These are phyloP conservation scores for Pseudorhiza aurosa DNA, from an alignment of 30 jellyfish, hydroid and myxozoan genomes.

Conservation along the genomic window DNA sequence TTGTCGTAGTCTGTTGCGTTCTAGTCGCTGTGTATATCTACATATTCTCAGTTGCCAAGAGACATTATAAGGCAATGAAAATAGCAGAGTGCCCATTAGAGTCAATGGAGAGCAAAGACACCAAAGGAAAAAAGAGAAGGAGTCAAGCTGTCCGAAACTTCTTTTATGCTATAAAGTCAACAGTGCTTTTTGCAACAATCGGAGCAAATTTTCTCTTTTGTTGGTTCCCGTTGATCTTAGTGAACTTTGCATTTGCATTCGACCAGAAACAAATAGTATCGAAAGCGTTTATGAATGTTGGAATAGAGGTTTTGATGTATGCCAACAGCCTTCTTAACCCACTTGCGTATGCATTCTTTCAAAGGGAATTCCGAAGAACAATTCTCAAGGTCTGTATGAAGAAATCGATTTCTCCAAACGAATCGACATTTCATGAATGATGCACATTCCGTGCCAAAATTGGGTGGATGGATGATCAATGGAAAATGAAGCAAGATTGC, in stretches of 20 bases:
- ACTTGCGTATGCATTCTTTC: constrained; percentile 59
- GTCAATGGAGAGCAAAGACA: neutral
- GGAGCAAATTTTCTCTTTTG: constrained; percentile 48
- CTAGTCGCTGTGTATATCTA: constrained; percentile 29
- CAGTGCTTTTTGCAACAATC: constrained; percentile 47
- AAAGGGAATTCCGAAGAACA: constrained; percentile 33
- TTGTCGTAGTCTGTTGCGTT: constrained; percentile 14
- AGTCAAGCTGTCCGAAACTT: constrained; percentile 14
- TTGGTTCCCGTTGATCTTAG: constrained; percentile 57
- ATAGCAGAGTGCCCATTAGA: constrained; percentile 7
- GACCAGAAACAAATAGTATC: neutral
- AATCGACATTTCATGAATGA: constrained; percentile 11
- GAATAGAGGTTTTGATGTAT: constrained; percentile 58
- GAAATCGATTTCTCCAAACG: constrained; percentile 20
- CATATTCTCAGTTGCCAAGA: constrained; percentile 58
- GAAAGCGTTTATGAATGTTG: constrained; percentile 9
- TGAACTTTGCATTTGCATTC: constrained; percentile 47
- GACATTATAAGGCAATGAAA: constrained; percentile 54
- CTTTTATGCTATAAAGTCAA: constrained; percentile 43
- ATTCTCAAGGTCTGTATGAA: neutral
- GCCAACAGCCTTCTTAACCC: constrained; percentile 54
- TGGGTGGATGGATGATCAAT: too few species aligned
- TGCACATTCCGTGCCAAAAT: too few species aligned
- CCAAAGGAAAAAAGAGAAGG: constrained; percentile 21
- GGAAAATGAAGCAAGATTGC: too few species aligned